Conservation (phyloP, 1,140 invertebrate genomes). For the Eufriesea mexicana region DNA sequence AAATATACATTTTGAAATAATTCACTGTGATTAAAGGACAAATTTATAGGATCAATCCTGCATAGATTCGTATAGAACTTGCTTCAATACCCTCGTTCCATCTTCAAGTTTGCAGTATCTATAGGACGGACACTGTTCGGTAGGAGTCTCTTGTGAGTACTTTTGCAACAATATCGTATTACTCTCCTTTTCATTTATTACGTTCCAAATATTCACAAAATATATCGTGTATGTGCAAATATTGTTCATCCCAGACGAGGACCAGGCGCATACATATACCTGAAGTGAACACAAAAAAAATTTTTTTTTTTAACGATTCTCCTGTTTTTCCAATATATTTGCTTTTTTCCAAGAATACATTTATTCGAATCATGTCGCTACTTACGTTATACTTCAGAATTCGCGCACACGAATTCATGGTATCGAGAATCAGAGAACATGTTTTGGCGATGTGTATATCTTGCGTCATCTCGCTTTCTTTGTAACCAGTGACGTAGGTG, state of each 20-base stretch:
- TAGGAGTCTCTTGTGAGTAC: background rate
- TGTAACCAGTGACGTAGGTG: conserved; percentile 62
- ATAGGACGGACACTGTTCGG: conserved; percentile 40
- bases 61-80: conserved; percentile 34
- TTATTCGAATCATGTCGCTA: background rate
- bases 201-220: conserved; percentile 71
- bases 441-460: conserved; percentile 66
- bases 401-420: conserved; percentile 69
- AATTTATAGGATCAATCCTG: background rate
- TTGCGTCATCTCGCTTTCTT: conserved; percentile 43
- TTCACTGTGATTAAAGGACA: background rate
- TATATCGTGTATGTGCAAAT: conserved; percentile 64
- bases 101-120: conserved; percentile 67
- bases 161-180: conserved; percentile 41
- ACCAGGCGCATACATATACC: conserved; percentile 60
- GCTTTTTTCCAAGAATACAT: background rate
- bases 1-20: background rate
- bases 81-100: conserved; percentile 62
- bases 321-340: no score
- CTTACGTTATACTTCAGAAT: conserved; percentile 61
- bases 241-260: conserved; percentile 3
- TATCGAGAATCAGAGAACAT: conserved; percentile 69
- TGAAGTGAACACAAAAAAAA: conserved; percentile 9
- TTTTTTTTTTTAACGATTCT: no score
- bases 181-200: conserved; percentile 54